Conservation (phyloP, 2,113 vertebrate genomes). For the Cavia aperea region DNA sequence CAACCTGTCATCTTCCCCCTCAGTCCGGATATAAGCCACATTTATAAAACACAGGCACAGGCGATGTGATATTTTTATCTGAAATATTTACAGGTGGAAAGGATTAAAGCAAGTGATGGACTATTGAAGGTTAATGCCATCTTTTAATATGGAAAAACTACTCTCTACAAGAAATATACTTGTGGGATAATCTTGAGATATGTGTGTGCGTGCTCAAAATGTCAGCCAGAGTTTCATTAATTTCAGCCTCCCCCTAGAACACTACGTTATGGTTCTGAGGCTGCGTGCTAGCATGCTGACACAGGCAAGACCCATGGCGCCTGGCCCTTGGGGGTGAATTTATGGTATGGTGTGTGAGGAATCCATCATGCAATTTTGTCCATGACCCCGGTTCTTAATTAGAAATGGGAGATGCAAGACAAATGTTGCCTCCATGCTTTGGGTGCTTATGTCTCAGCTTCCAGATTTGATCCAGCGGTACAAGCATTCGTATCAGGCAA, state of each 20-base stretch:
- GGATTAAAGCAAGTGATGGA: constrained; percentile 73
- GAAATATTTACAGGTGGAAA: constrained; percentile 78
- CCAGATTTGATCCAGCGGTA: constrained; percentile 34
- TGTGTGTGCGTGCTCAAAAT: constrained; percentile 77
- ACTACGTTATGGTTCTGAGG: constrained; percentile 67
- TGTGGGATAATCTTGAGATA: constrained; percentile 80
- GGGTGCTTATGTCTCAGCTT: background rate
- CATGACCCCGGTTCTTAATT: constrained; percentile 21
- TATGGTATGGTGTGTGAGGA: constrained; percentile 60
- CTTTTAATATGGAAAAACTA: constrained; percentile 81
- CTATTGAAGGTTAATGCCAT: constrained; percentile 80
- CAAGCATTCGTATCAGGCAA: background rate
- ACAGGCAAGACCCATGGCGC: constrained; percentile 50
- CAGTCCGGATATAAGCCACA: constrained; percentile 30
- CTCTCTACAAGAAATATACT: constrained; percentile 75
- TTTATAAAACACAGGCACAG: constrained; percentile 48
- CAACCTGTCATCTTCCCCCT: constrained; percentile 11
- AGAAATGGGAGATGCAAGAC: constrained; percentile 43
- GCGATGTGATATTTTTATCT: constrained; percentile 68
- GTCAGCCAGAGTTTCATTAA: constrained; percentile 79
- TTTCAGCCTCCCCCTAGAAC: constrained; percentile 73
- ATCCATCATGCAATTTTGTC: constrained; percentile 62
- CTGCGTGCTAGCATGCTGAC: constrained; percentile 62
- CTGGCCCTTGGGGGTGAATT: constrained; percentile 48
- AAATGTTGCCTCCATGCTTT: background rate